phyloP scores from a whole-genome alignment of 2,113 vertebrate species.

The Tragelaphus buxtoni region DNA sequence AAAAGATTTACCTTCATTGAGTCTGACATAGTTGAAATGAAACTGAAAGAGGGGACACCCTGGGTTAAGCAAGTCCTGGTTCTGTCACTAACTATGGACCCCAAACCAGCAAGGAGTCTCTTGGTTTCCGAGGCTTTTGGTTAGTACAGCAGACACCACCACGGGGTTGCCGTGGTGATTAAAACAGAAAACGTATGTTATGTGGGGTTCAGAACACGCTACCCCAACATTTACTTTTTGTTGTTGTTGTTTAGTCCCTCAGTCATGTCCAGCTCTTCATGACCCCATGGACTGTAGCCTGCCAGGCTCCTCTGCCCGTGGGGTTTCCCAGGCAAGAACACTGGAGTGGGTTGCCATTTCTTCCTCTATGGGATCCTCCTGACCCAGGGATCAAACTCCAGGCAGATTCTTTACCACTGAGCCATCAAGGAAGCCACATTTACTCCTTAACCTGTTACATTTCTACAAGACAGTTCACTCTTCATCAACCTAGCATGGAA shows the following conservation, averaged over 20 bases:
- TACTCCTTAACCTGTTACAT: not conserved
- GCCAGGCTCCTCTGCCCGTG: not conserved
- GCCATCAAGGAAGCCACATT: not conserved
- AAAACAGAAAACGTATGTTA: not conserved
- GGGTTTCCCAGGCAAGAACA: not conserved
- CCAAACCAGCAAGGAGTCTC: too few relatives aligned
- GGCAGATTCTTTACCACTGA: not conserved
- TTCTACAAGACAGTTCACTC: not conserved
- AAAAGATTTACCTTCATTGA: not conserved
- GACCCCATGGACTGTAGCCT: not conserved
- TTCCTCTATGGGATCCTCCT: not conserved
- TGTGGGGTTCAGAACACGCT: fast-evolving
- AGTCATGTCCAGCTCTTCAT: not conserved
- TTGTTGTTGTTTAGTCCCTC: not conserved
- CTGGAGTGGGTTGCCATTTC: not conserved
- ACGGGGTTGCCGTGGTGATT: fast-evolving
- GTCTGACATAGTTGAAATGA: not conserved
- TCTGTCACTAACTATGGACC: not conserved
- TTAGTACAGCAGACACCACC: fast-evolving
- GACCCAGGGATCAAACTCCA: not conserved
- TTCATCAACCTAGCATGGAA: not conserved
- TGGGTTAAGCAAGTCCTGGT: not conserved
- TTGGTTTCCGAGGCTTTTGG: not conserved
- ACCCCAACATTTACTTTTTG: not conserved
- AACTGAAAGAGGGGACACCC: not conserved